Percentiles rank a stretch among this genome's conserved stretches.
Evolutionary conservation across 2,113 vertebrate genomes (phyloP).

Genomic region (Arizona elegans): DNA sequence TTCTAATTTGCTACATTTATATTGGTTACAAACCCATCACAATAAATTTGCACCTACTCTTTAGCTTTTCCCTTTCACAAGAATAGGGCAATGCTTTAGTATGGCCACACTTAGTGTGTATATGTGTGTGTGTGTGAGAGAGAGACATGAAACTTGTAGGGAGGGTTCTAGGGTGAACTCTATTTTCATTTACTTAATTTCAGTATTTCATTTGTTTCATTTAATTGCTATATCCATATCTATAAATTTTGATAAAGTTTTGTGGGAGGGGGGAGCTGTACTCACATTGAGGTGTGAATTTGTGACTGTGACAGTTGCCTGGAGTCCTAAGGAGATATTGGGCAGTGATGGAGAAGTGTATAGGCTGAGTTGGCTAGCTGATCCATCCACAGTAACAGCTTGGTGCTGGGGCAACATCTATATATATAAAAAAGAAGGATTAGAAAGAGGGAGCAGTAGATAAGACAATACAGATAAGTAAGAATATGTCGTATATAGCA

Average conservation of each 20-base stretch:
- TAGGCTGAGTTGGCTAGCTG: slow-evolving; percentile 84
- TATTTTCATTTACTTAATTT: neutral
- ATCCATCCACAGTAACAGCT: slow-evolving; percentile 82
- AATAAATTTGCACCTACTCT: neutral
- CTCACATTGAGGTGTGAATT: slow-evolving; percentile 89
- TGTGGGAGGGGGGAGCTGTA: neutral
- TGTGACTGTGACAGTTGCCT: slow-evolving; percentile 77
- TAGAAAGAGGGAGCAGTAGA: neutral
- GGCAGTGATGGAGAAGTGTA: slow-evolving; percentile 95
- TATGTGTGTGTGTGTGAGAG: neutral
- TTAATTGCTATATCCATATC: neutral
- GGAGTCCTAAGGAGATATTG: slow-evolving; percentile 94
- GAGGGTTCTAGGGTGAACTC: neutral
- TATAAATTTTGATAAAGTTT: neutral
- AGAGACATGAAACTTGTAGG: neutral
- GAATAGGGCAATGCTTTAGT: neutral
- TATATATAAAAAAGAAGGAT: slow-evolving; percentile 24
- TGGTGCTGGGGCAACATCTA: slow-evolving; percentile 86
- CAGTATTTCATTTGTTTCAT: neutral
- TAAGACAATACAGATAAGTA: neutral
- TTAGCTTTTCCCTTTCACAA: neutral
- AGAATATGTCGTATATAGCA: neutral
- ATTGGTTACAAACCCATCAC: neutral
- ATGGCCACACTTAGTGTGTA: neutral
- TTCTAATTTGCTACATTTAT: neutral